Conservation (phyloP, 2,113 vertebrate species). For the Malurus melanocephalus region DNA sequence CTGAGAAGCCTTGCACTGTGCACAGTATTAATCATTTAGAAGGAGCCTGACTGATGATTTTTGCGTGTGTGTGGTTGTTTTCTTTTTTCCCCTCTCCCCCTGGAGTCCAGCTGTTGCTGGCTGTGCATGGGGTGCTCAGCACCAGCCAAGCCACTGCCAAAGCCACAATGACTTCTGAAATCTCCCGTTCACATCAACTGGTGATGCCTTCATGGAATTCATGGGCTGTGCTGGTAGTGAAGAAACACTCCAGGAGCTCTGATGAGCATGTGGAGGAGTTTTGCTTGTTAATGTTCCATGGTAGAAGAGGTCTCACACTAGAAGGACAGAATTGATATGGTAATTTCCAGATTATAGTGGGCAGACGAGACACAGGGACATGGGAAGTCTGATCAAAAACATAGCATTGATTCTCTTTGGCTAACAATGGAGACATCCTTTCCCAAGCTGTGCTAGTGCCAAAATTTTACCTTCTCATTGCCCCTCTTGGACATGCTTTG, state of each 20-base stretch:
- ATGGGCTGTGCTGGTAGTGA: neutral
- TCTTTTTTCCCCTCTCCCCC: neutral
- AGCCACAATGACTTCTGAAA: neutral
- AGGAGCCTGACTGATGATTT: slow-evolving; percentile 1
- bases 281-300: neutral
- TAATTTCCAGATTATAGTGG: neutral
- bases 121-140: neutral
- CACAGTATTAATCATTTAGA: slow-evolving; percentile 24
- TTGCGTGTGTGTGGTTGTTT: neutral
- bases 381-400: neutral
- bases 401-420: neutral
- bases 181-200: neutral
- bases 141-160: neutral
- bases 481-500: neutral
- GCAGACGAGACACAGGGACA: neutral
- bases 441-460: neutral
- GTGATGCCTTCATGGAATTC: neutral
- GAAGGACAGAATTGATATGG: neutral
- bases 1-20: slow-evolving; percentile 6
- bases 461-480: neutral
- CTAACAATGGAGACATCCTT: neutral
- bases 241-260: neutral
- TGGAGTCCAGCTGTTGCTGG: neutral
- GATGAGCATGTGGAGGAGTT: neutral
- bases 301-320: neutral